These are phyloP conservation scores for Onychostruthus taczanowskii DNA, from an alignment of 2,113 vertebrate species.

Conservation along the genomic window DNA sequence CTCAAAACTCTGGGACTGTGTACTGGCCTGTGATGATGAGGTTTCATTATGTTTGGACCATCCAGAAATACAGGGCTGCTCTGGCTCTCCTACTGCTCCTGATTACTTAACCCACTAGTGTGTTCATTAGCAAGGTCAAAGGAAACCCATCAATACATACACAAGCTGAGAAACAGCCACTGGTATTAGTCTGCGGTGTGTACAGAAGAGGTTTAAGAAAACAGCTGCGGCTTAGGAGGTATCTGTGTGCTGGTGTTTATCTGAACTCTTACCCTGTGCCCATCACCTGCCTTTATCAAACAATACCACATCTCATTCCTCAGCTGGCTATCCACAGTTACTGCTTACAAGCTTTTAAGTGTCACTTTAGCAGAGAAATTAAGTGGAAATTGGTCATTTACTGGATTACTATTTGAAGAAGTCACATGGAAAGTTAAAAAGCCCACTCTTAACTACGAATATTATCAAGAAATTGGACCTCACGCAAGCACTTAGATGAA, in stretches of 20 bases:
- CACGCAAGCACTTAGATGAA: neutral
- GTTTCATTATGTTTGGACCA: neutral
- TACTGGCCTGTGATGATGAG: neutral
- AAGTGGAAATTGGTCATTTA: neutral
- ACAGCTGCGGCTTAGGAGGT: neutral
- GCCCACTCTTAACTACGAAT: accelerated
- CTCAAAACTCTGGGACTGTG: neutral
- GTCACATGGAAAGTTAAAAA: neutral
- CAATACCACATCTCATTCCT: neutral
- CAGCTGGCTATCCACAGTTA: neutral
- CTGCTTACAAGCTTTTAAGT: neutral
- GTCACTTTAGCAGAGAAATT: neutral
- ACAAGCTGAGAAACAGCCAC: neutral
- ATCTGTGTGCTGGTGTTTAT: neutral
- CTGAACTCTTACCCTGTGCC: neutral
- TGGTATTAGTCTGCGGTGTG: neutral
- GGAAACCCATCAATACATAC: neutral
- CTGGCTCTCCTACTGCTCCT: neutral
- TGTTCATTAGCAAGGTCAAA: neutral
- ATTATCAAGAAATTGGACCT: neutral
- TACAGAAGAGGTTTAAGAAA: neutral
- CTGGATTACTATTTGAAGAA: neutral
- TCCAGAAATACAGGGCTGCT: neutral
- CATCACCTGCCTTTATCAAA: neutral
- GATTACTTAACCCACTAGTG: neutral